Conservation (phyloP, 2,888 invertebrate species). For the Tuberolachnus salignus region DNA sequence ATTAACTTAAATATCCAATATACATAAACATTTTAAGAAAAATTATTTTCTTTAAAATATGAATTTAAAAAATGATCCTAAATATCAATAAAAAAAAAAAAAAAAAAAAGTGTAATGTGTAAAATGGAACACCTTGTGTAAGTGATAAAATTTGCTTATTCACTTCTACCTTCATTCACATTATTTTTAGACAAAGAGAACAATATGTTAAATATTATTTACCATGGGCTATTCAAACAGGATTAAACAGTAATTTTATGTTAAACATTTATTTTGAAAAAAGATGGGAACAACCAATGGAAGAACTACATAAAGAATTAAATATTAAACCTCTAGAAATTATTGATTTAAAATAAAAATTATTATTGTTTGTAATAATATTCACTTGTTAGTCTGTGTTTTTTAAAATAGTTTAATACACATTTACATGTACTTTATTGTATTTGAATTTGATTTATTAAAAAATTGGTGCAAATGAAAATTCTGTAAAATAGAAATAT, state of each 20-base stretch:
- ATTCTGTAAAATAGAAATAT: constrained; percentile 28
- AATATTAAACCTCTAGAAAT: constrained; percentile 70
- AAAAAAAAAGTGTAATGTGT: too few relatives aligned
- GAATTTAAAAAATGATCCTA: too few relatives aligned
- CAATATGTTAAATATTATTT: constrained; percentile 78
- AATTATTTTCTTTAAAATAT: too few relatives aligned
- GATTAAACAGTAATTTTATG: constrained; percentile 76
- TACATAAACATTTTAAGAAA: too few relatives aligned
- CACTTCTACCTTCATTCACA: background rate
- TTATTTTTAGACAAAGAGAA: constrained; percentile 71
- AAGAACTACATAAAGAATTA: constrained; percentile 80
- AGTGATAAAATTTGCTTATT: background rate
- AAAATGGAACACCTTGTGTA: too few relatives aligned
- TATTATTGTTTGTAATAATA: background rate
- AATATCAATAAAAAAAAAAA: too few relatives aligned
- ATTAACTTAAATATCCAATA: too few relatives aligned
- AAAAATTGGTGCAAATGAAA: constrained; percentile 17
- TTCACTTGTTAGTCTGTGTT: constrained; percentile 14
- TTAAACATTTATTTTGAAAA: constrained; percentile 91
- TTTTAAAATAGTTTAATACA: background rate
- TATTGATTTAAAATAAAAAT: constrained; percentile 30
- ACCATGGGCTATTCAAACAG: constrained; percentile 86
- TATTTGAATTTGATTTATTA: background rate
- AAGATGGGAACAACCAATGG: constrained; percentile 87
- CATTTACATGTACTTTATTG: background rate